Evolutionary conservation across 64 coral and sea anemone genomes (phyloP).

Genomic region (Porites lutea): DNA sequence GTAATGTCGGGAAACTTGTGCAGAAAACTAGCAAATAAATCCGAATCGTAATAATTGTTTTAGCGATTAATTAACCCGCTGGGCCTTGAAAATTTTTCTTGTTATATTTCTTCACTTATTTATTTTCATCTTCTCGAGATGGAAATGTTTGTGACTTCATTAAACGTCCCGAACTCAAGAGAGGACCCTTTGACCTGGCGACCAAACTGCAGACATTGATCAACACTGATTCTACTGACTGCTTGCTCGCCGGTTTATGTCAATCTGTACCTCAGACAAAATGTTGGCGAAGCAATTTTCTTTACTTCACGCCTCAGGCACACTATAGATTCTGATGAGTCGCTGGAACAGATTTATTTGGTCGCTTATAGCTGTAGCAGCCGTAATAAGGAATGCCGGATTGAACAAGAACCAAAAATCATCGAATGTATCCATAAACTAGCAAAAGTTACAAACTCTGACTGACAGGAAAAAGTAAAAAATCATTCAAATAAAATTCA

Average conservation of each 20-base stretch:
- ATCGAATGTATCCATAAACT: background rate
- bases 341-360: background rate
- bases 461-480: background rate
- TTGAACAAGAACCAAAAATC: background rate
- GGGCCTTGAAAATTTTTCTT: too few relatives aligned
- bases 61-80: background rate
- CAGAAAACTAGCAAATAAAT: too few relatives aligned
- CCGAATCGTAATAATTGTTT: background rate
- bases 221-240: too few relatives aligned
- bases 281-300: background rate
- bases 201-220: too few relatives aligned
- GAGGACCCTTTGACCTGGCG: too few relatives aligned
- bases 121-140: too few relatives aligned
- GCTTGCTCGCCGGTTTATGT: too few relatives aligned
- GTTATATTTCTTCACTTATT: too few relatives aligned
- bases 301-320: background rate
- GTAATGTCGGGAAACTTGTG: too few relatives aligned
- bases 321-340: background rate
- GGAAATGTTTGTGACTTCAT: too few relatives aligned
- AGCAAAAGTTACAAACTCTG: background rate
- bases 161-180: too few relatives aligned
- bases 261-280: too few relatives aligned
- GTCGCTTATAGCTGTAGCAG: background rate
- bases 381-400: background rate
- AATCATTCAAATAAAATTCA: constrained; percentile 12